These are phyloP conservation scores for Trissoscelio sp. DNA, from an alignment of 2,888 invertebrate species.

Conservation along the genomic window DNA sequence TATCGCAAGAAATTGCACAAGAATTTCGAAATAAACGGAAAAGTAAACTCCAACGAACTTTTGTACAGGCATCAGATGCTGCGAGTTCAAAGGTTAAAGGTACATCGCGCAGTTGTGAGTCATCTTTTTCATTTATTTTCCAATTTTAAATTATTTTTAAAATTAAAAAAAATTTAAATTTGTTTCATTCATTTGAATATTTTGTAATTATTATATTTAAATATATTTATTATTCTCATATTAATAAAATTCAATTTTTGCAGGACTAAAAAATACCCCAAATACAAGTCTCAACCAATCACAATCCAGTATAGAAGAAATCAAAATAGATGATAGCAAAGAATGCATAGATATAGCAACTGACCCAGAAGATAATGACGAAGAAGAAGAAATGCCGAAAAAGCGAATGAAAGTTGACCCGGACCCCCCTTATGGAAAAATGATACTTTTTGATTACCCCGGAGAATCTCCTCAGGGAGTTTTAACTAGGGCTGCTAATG, in stretches of 20 bases:
- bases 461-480: constrained; percentile 76
- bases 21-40: constrained; percentile 88
- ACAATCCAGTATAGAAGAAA: constrained; percentile 31
- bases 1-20: constrained; percentile 90
- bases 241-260: no score
- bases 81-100: constrained; percentile 90
- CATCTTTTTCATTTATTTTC: constrained; percentile 26
- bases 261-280: constrained; percentile 53
- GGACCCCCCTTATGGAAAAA: constrained; percentile 75
- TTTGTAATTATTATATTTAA: no score
- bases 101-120: constrained; percentile 83
- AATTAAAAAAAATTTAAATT: no score
- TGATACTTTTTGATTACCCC: constrained; percentile 79
- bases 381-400: constrained; percentile 47
- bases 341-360: no score
- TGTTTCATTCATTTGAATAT: no score
- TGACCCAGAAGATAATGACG: constrained; percentile 22
- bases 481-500: constrained; percentile 74
- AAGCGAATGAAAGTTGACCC: constrained; percentile 71
- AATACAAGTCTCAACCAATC: constrained; percentile 30
- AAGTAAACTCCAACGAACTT: constrained; percentile 88
- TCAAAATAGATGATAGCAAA: not conserved
- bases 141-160: not conserved
- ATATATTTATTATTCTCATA: no score
- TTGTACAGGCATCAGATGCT: constrained; percentile 90